Percentiles rank a stretch among this genome's conserved stretches.
phyloP scores from a whole-genome alignment of 2,888 invertebrate genomes.

The Sesamia inferens region DNA sequence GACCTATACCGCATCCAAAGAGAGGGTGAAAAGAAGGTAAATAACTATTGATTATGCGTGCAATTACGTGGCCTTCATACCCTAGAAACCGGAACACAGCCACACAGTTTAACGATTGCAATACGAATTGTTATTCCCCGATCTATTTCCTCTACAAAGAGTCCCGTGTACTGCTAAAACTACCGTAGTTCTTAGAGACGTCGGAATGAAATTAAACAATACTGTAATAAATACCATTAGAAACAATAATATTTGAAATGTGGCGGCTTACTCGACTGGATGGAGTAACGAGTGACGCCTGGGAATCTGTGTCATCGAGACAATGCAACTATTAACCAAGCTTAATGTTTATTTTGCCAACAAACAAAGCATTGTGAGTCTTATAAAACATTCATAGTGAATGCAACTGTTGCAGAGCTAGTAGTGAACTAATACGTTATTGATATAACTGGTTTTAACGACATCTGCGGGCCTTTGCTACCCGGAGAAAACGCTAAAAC shows the following conservation, averaged over 20 bases:
- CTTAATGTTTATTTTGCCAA: constrained; percentile 50
- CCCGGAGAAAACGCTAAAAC: not conserved
- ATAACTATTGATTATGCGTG: not conserved
- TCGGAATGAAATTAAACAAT: constrained; percentile 45
- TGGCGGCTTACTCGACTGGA: constrained; percentile 19
- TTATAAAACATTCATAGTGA: constrained; percentile 29
- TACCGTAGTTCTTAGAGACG: constrained; percentile 24
- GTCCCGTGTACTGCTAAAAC: constrained; percentile 10
- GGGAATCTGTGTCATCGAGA: constrained; percentile 62
- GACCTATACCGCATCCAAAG: not conserved
- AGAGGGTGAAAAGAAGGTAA: not conserved
- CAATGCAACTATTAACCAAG: constrained; percentile 52
- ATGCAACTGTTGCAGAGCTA: constrained; percentile 16
- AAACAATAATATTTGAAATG: constrained; percentile 44
- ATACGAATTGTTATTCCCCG: constrained; percentile 10
- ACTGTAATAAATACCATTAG: constrained; percentile 40
- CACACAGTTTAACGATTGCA: not conserved
- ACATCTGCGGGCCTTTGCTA: not conserved
- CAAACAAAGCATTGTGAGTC: constrained; percentile 35
- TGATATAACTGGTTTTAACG: not conserved
- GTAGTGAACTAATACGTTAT: not conserved
- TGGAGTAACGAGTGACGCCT: constrained; percentile 34
- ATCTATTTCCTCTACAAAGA: constrained; percentile 20
- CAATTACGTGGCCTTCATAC: constrained; percentile 7
- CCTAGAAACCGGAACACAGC: constrained; percentile 3